A percentile compares a stretch with the other conserved stretches of the same genome.
Conservation (phyloP, 2,113 vertebrate genomes). For the Noturus placidus region DNA sequence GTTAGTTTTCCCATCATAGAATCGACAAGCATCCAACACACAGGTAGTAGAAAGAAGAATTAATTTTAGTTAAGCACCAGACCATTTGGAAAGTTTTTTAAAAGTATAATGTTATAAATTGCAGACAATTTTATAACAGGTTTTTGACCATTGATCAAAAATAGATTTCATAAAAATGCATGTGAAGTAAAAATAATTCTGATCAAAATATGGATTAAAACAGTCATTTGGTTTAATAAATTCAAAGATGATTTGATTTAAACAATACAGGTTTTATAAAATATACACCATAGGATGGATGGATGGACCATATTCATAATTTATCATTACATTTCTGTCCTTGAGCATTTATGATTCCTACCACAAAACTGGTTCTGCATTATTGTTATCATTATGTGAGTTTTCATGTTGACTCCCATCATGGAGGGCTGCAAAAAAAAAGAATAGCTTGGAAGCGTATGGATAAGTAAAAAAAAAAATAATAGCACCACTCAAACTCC, state of each 20-base stretch:
- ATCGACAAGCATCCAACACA: background rate
- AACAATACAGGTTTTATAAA: background rate
- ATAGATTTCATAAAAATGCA: background rate
- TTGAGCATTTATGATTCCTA: background rate
- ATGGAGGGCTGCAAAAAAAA: background rate
- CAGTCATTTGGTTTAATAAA: background rate
- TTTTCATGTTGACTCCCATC: background rate
- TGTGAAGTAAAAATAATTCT: background rate
- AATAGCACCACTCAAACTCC: background rate
- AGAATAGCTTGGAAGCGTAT: background rate
- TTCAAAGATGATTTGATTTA: background rate
- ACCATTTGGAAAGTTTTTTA: background rate
- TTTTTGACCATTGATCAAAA: background rate
- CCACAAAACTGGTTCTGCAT: background rate
- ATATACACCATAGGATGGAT: too few species aligned
- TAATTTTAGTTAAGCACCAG: background rate
- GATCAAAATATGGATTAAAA: background rate
- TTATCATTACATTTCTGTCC: background rate
- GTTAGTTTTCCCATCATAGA: constrained; percentile 64
- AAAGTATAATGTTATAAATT: background rate
- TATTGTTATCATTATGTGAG: background rate
- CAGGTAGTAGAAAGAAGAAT: background rate
- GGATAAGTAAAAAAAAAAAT: background rate
- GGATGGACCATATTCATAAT: background rate
- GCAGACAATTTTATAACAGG: background rate